Percentiles rank a stretch among this genome's conserved stretches.
Conservation (phyloP, 2,113 vertebrate species). For the Etheostoma cragini region DNA sequence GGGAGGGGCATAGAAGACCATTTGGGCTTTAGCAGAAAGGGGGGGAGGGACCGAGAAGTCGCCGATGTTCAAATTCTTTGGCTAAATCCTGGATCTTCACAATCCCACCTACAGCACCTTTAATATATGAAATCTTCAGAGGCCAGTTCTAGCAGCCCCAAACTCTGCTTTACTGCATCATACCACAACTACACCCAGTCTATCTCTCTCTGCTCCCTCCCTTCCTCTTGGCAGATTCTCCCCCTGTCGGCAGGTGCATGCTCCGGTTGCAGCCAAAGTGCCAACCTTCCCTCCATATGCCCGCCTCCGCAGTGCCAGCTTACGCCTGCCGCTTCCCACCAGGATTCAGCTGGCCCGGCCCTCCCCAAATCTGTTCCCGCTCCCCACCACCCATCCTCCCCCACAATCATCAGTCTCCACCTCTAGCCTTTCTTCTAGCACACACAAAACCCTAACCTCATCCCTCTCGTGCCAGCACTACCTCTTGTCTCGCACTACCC, state of each 20-base stretch:
- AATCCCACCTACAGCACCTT: too few species aligned
- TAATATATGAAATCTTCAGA: conserved; percentile 73
- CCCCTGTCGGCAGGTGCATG: conserved; percentile 86
- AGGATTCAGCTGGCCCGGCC: conserved; percentile 76
- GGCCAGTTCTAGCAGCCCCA: conserved; percentile 53
- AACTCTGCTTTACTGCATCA: conserved; percentile 32
- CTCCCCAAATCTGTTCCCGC: conserved; percentile 74
- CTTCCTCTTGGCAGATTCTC: conserved; percentile 77
- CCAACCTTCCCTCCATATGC: conserved; percentile 89
- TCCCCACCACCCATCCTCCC: conserved; percentile 52
- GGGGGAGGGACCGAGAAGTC: too few species aligned
- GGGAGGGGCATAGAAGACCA: too few species aligned
- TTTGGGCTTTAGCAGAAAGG: too few species aligned
- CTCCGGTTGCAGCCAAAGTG: conserved; percentile 83
- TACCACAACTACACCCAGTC: conserved; percentile 23
- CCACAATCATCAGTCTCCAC: conserved; percentile 51
- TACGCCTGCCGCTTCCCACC: conserved; percentile 84
- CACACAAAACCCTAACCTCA: conserved; percentile 33
- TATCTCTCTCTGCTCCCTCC: conserved; percentile 30
- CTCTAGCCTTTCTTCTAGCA: conserved; percentile 17
- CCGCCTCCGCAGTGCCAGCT: conserved; percentile 85
- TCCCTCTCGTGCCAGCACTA: conserved; percentile 24
- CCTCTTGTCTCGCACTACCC: conserved; percentile 33
- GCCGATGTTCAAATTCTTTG: too few species aligned
- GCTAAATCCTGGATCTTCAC: too few species aligned